phyloP scores from a whole-genome alignment of 1,140 invertebrate genomes.

The Hypothenemus hampei region DNA sequence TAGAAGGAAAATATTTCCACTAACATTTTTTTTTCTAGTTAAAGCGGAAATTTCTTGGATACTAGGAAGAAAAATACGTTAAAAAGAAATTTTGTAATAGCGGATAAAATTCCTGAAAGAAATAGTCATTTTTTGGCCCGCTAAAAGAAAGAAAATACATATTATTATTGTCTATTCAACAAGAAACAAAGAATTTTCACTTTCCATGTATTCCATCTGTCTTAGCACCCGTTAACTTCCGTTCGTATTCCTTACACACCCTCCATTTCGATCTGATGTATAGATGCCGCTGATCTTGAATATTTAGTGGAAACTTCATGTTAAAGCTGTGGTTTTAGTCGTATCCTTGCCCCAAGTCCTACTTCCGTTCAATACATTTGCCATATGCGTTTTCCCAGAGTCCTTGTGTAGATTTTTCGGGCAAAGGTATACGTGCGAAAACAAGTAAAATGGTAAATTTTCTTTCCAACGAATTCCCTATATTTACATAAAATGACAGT shows the following conservation, averaged over 20 bases:
- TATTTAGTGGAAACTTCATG: constrained; percentile 30
- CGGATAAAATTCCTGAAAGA: not conserved
- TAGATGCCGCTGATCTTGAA: constrained; percentile 29
- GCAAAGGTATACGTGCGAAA: constrained; percentile 28
- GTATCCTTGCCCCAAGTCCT: constrained; percentile 19
- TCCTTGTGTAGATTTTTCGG: constrained; percentile 26
- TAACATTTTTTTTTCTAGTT: not conserved
- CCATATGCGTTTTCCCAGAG: constrained; percentile 28
- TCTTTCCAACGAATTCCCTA: too few species aligned
- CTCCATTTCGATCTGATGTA: constrained; percentile 28
- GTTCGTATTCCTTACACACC: constrained; percentile 27
- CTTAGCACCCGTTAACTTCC: constrained; percentile 22
- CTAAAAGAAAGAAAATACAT: not conserved
- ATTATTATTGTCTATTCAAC: constrained; percentile 26
- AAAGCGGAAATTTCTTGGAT: too few species aligned
- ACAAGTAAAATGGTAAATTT: constrained; percentile 22
- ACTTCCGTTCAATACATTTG: constrained; percentile 25
- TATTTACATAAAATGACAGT: too few species aligned
- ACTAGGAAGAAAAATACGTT: not conserved
- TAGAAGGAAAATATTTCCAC: constrained; percentile 1
- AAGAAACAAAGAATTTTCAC: constrained; percentile 22
- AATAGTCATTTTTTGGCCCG: not conserved
- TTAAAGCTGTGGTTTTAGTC: constrained; percentile 31
- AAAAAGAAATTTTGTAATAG: not conserved
- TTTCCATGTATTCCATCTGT: constrained; percentile 26